Percentiles rank a stretch among this genome's conserved stretches.
phyloP scores from a whole-genome alignment of 2,797 vertebrate species.

The Gambusia yucatana region DNA sequence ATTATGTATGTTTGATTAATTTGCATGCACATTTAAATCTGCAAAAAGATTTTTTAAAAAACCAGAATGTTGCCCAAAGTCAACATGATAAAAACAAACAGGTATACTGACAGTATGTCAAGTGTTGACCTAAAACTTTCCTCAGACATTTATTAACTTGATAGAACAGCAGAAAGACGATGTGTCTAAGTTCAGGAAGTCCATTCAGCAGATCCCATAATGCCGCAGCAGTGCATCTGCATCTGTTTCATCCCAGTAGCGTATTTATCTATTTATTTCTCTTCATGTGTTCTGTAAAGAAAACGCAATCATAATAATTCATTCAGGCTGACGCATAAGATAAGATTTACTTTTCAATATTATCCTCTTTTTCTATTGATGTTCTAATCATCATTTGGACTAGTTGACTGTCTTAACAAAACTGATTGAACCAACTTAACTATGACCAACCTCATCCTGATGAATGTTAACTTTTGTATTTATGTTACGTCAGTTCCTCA shows the following conservation, averaged over 20 bases:
- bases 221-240: background rate
- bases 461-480: background rate
- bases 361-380: background rate
- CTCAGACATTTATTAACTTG: background rate
- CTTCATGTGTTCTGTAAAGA: background rate
- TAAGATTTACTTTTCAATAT: background rate
- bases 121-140: background rate
- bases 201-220: background rate
- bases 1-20: background rate
- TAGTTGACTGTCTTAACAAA: background rate
- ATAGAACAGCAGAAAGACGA: background rate
- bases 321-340: background rate
- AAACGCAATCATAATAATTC: background rate
- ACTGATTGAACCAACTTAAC: background rate
- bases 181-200: background rate
- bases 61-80: background rate
- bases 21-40: background rate
- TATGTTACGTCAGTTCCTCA: background rate
- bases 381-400: background rate
- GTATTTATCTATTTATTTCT: background rate
- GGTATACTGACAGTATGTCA: background rate
- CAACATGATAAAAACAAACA: background rate
- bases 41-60: background rate
- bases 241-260: background rate
- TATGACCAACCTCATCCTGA: background rate